Base-by-base conservation (phyloP, 2,888 invertebrate species). In the Teinopalpus imperialis region DNA sequence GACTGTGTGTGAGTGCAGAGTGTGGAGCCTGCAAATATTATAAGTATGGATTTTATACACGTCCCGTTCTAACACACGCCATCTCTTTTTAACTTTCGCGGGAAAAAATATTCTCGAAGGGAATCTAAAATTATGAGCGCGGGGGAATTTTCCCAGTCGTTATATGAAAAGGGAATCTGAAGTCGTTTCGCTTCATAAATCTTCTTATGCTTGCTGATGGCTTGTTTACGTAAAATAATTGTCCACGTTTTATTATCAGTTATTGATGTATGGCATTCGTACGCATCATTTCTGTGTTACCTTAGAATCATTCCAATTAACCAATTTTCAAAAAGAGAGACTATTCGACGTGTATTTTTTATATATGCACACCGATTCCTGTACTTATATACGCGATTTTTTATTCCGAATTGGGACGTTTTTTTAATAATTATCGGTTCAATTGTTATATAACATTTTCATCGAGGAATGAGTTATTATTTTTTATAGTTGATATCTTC, bases 21-120 rank as follows among this genome's bases (percentile, higher is more conserved):
- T 71, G 77, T 72, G 82, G 76, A 81, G 82, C 79, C 82, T 82
- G 85, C 87, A 86, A 88, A 88, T 88, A 88, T 88, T 85, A 88
- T 85, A 87, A 87, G 87, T 88, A 88, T 88, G 86, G 88, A 88
- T 87, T 87, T 86, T 86, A 75, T 76, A 65, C 66, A 62, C 63
- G 52, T 81, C 79, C 66, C 79, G 54, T 63, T 81, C 79, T 58
- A 54, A 57, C 77, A 51, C 47, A 21, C 46, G 37, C 61, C 67
- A 59, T 76, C 75, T 71, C 74, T 64, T 65, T 75, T 71, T 57
- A 56, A 48, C 68, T 59, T 59, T 57, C 75, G 64, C 65, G 68
- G 71, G 79, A 85, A 82, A 81, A 85, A 82, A 81, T 78, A 78
- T 73, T 63, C 78, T 68, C 72, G 58, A 66, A 74, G 80, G 74